Percentiles rank a stretch among this genome's conserved stretches.
Conservation (phyloP, 1,140 invertebrate species). For the Drosophila novamexicana region DNA sequence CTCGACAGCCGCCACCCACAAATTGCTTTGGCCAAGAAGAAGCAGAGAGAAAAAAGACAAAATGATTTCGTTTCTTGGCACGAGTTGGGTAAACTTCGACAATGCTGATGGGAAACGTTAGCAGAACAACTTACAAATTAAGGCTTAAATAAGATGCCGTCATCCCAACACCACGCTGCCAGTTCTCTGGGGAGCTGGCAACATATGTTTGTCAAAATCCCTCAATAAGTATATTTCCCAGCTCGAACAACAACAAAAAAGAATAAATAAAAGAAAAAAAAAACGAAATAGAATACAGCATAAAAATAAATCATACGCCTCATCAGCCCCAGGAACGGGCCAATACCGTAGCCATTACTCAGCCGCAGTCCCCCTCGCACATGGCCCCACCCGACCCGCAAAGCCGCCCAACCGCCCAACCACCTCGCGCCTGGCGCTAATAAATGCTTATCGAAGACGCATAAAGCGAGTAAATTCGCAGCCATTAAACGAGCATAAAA, state of each 20-base stretch:
- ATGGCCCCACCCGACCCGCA: no score
- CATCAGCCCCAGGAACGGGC: conserved; percentile 70
- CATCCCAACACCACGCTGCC: conserved; percentile 10
- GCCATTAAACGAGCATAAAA: conserved; percentile 81
- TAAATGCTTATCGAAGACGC: conserved; percentile 81
- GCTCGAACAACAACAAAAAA: conserved; percentile 4
- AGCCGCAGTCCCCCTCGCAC: conserved; percentile 15
- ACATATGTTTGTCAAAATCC: conserved; percentile 62
- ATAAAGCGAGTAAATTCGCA: conserved; percentile 82
- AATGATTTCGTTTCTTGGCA: conserved; percentile 42
- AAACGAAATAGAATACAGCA: conserved; percentile 69
- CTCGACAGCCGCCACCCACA: neutral
- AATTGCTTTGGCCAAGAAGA: neutral
- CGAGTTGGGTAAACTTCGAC: conserved; percentile 37
- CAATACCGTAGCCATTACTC: conserved; percentile 70
- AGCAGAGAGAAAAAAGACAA: conserved; percentile 8
- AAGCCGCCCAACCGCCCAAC: no score
- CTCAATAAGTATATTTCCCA: conserved; percentile 27
- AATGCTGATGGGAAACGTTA: conserved; percentile 47
- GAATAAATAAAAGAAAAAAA: conserved; percentile 2
- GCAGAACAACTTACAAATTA: conserved; percentile 50
- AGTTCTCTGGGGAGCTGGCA: conserved; percentile 45
- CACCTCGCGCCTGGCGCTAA: conserved; percentile 66
- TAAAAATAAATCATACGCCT: conserved; percentile 82
- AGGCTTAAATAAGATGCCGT: conserved; percentile 51